Percentiles rank a stretch among this genome's conserved stretches.
phyloP scores from a whole-genome alignment of 1,140 invertebrate species.

The Bombus breviceps region DNA sequence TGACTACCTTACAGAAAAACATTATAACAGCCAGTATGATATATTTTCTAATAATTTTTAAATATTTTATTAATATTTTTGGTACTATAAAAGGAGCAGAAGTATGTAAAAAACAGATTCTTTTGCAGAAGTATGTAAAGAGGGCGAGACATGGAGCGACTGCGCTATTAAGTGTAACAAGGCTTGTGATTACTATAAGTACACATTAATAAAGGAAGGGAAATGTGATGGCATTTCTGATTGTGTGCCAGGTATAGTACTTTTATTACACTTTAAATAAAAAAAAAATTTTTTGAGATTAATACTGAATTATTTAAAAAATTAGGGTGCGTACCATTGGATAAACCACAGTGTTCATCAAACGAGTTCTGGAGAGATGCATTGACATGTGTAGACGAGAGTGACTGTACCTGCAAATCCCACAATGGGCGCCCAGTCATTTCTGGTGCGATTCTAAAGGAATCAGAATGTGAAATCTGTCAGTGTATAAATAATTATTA shows the following conservation, averaged over 20 bases:
- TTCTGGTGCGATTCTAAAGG: conserved; percentile 84
- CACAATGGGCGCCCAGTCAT: conserved; percentile 85
- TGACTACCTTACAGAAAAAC: conserved; percentile 7
- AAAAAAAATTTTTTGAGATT: not conserved
- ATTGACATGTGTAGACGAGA: conserved; percentile 86
- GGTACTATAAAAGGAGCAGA: not conserved
- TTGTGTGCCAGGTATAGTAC: conserved; percentile 81
- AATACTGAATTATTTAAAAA: not conserved
- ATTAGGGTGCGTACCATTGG: conserved; percentile 64
- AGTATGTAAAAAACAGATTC: conserved; percentile 69
- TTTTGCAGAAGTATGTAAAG: conserved; percentile 72
- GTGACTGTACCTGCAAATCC: conserved; percentile 88
- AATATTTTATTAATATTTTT: not conserved
- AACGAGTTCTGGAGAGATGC: conserved; percentile 86
- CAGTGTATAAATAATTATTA: conserved; percentile 91
- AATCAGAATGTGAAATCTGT: conserved; percentile 86
- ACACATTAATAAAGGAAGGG: conserved; percentile 76
- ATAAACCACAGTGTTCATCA: conserved; percentile 69
- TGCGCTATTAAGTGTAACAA: conserved; percentile 86
- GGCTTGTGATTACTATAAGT: conserved; percentile 84
- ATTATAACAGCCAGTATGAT: conserved; percentile 32
- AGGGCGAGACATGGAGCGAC: conserved; percentile 81
- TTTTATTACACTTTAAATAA: not conserved
- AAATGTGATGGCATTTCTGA: conserved; percentile 78
- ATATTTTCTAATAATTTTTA: not conserved